Conservation (phyloP, 1,140 invertebrate species). For the Pemphigus obesinymphae region DNA sequence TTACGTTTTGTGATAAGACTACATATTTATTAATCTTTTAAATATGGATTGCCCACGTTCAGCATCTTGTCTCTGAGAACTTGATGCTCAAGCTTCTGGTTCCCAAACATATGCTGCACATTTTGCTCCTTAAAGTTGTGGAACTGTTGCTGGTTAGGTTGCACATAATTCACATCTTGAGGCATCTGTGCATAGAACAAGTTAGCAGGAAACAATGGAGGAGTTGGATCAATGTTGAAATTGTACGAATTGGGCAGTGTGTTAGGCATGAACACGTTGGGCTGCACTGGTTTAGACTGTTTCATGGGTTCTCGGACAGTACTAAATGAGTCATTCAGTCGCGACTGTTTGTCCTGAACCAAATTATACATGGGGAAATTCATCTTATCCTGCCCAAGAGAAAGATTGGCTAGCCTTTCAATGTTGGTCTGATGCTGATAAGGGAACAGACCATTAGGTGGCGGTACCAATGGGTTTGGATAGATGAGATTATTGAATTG, state of each 20-base stretch:
- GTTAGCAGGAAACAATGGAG: slow-evolving; percentile 30
- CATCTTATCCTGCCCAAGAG: slow-evolving; percentile 15
- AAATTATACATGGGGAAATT: slow-evolving; percentile 36
- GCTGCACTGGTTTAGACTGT: slow-evolving; percentile 28
- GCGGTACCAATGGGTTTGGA: slow-evolving; percentile 14
- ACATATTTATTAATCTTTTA: slow-evolving; percentile 38
- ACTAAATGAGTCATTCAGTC: slow-evolving; percentile 14
- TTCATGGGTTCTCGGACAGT: slow-evolving; percentile 30
- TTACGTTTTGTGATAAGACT: slow-evolving; percentile 37
- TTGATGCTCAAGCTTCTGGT: slow-evolving; percentile 31
- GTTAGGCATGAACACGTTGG: slow-evolving; percentile 33
- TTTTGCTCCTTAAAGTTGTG: slow-evolving; percentile 38
- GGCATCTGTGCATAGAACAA: slow-evolving; percentile 38
- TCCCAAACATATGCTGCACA: slow-evolving; percentile 29
- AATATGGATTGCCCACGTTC: slow-evolving; percentile 38
- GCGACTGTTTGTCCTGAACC: slow-evolving; percentile 24
- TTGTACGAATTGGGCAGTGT: slow-evolving; percentile 31
- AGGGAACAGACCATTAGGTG: slow-evolving; percentile 23
- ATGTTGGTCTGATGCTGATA: slow-evolving; percentile 32
- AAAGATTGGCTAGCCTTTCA: slow-evolving; percentile 29
- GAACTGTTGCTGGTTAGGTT: slow-evolving; percentile 37
- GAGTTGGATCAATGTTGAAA: slow-evolving; percentile 25
- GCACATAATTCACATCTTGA: slow-evolving; percentile 33
- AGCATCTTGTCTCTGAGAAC: slow-evolving; percentile 38
- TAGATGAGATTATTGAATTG: slow-evolving; percentile 38